These are phyloP conservation scores for Mellivora capensis DNA, from an alignment of 2,113 vertebrate species.

Conservation along the genomic window DNA sequence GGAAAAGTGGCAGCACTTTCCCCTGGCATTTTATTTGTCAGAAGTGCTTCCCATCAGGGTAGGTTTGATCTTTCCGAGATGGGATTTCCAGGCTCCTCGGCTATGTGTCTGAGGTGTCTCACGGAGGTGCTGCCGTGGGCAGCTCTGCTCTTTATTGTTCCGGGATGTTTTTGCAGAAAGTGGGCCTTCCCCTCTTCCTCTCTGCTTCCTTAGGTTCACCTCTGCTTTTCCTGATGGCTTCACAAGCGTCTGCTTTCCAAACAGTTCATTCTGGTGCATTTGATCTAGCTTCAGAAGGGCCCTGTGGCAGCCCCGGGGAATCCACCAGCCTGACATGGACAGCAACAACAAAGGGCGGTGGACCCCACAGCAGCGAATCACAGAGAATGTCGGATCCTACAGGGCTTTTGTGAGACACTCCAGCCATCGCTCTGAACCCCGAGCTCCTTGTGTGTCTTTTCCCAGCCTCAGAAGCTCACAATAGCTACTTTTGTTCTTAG, in stretches of 20 bases:
- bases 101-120: neutral
- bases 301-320: fast-evolving
- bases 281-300: neutral
- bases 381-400: neutral
- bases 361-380: neutral
- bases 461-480: neutral
- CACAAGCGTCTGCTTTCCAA: neutral
- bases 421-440: neutral
- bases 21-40: conserved; percentile 23
- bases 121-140: neutral
- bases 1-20: conserved; percentile 3
- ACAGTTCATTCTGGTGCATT: neutral
- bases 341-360: neutral
- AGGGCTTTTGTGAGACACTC: neutral
- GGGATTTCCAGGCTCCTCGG: neutral
- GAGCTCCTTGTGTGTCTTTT: neutral
- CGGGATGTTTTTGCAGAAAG: neutral
- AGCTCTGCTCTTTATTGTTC: neutral
- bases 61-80: neutral
- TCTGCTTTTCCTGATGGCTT: neutral
- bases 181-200: neutral
- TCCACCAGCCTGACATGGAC: neutral
- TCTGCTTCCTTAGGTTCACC: neutral
- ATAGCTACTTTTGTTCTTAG: neutral
- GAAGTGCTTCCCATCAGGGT: neutral